Conservation (phyloP, 2,888 invertebrate species). For the Pardosa pseudoannulata region DNA sequence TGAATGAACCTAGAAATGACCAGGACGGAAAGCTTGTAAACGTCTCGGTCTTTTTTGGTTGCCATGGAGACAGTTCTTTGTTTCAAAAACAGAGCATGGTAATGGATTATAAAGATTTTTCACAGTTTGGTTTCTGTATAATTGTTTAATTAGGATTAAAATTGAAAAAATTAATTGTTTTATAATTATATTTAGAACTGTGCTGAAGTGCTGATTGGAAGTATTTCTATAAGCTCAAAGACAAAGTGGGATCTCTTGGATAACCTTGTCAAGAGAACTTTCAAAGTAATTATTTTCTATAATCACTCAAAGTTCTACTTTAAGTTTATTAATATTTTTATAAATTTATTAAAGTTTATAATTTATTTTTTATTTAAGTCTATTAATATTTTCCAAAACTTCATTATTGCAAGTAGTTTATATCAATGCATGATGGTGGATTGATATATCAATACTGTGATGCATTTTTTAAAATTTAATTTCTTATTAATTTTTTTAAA, state of each 20-base stretch:
- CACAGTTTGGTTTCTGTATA: no score
- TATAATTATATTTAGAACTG: conserved; percentile 21
- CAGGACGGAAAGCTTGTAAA: conserved; percentile 86
- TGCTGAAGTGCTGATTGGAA: conserved; percentile 88
- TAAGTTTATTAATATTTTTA: not conserved
- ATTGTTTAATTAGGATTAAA: not conserved
- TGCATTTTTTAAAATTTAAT: no score
- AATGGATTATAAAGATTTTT: not conserved
- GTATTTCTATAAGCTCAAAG: conserved; percentile 92
- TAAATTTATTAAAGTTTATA: not conserved
- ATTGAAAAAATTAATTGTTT: no score
- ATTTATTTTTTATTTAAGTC: not conserved
- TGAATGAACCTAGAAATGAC: conserved; percentile 76
- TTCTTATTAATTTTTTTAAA: no score
- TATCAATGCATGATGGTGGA: no score
- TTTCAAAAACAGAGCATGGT: conserved; percentile 60
- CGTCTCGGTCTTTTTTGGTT: conserved; percentile 90
- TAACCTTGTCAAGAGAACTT: conserved; percentile 91
- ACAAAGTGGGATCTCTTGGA: conserved; percentile 97
- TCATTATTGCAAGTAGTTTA: no score
- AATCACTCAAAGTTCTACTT: not conserved
- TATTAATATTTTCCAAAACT: not conserved
- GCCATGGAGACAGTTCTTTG: conserved; percentile 79
- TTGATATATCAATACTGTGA: no score
- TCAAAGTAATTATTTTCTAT: no score